Base-by-base conservation (phyloP, 2,888 invertebrate genomes). In the Lamellibrachia satsuma region DNA sequence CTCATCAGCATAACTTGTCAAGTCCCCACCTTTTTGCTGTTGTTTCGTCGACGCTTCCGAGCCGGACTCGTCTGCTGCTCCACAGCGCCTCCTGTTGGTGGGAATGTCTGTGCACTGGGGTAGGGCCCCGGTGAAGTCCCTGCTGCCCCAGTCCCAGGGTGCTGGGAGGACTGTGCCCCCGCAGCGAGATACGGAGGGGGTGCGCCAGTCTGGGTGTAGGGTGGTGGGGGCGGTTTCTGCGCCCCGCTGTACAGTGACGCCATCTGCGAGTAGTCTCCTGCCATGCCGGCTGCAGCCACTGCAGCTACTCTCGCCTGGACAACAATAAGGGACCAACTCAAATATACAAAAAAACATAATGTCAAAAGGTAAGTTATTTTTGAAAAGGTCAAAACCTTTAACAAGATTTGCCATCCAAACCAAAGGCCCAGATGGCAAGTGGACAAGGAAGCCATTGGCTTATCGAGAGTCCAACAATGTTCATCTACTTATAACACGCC, bases 221-320 rank as follows among this genome's bases (percentile, higher is more conserved):
- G 75, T 6, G 75, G 75, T 22, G 75, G 75, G 11, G 75, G 75
- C 22, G 75, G 75, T 75, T 75, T 75, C 75, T 75, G 75, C 75
- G 22, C 22, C 75, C 75, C 75, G 22, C 75, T 22, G 75, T 75
- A 75, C 22, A 75, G 75, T 75, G 75, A 75, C 15, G 75, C 75
- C 75, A 75, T 75, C 75, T 75, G 75, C n/a, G 75, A 75, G 75
- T 91, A 91, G 52, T 52, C 91, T 55, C 91, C 91, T 11, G 91
- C 91, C 55, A 91, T 55, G 6, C 91, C 91, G 55, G 91, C 91
- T 15, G 91, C 91, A 15, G 91, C 57, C 57, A 91, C 52, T 52
- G 91, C 52, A 0, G 91, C 91, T 55, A 91, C 55, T 55, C 91
- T 52, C 4, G 91, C 91, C 91, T 91, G 55, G 39, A 91, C 39